Conservation (phyloP, 2,113 vertebrate genomes). For the Rana temporaria region DNA sequence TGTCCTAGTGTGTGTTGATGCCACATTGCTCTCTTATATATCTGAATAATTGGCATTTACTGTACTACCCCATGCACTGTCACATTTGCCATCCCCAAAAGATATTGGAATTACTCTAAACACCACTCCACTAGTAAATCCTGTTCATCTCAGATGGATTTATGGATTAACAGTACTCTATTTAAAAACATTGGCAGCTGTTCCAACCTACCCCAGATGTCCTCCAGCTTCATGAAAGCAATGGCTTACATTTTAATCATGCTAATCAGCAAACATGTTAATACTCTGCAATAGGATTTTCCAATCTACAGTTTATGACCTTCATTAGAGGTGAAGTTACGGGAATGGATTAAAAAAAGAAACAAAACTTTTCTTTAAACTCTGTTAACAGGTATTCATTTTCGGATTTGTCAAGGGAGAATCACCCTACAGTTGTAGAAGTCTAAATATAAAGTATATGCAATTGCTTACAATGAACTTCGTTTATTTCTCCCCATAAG, state of each 20-base stretch:
- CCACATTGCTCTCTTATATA: background rate
- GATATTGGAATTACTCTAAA: slow-evolving; percentile 39
- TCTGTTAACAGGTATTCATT: too few relatives aligned
- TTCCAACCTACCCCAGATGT: slow-evolving; percentile 49
- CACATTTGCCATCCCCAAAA: slow-evolving; percentile 36
- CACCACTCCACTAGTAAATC: slow-evolving; percentile 47
- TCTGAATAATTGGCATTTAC: slow-evolving; percentile 28
- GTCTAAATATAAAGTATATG: too few relatives aligned
- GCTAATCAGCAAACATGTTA: slow-evolving; percentile 53
- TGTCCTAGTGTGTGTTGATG: background rate
- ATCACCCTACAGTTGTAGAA: too few relatives aligned
- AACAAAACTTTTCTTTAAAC: background rate
- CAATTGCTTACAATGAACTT: too few relatives aligned
- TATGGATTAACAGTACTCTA: slow-evolving; percentile 54
- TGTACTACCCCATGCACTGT: slow-evolving; percentile 10
- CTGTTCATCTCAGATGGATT: slow-evolving; percentile 53
- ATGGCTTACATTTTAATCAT: slow-evolving; percentile 51
- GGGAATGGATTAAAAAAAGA: background rate
- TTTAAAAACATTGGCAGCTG: slow-evolving; percentile 54
- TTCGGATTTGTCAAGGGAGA: too few relatives aligned
- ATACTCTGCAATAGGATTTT: slow-evolving; percentile 54
- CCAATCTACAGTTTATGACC: slow-evolving; percentile 45
- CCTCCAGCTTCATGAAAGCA: slow-evolving; percentile 47
- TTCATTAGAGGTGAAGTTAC: slow-evolving; percentile 22
- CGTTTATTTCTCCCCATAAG: too few relatives aligned